Percentiles rank a stretch among this genome's conserved stretches.
These are phyloP conservation scores for Ophion ventricosus DNA, from an alignment of 2,888 invertebrate species.

Conservation along the genomic window DNA sequence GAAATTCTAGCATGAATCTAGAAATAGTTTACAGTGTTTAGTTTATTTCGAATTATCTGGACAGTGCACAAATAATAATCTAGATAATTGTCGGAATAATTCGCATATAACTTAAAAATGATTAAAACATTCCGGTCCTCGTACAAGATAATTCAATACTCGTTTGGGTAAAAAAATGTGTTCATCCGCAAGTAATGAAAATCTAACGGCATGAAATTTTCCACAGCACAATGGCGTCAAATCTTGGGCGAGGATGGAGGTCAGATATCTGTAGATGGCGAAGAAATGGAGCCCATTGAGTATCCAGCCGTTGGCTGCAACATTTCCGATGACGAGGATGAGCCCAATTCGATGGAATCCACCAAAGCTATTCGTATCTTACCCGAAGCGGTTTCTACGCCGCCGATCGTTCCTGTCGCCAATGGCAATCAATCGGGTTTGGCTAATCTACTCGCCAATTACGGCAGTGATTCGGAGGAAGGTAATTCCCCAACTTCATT, in stretches of 20 bases:
- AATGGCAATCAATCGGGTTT: constrained; percentile 36
- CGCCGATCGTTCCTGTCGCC: background rate
- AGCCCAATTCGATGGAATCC: constrained; percentile 72
- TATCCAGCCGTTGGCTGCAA: constrained; percentile 25
- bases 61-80: too few species aligned
- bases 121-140: too few species aligned
- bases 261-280: background rate
- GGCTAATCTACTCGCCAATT: constrained; percentile 77
- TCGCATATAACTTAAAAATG: too few species aligned
- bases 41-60: too few species aligned
- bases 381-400: background rate
- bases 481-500: constrained; percentile 68
- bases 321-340: constrained; percentile 83
- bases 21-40: too few species aligned
- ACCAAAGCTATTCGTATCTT: background rate
- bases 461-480: constrained; percentile 76
- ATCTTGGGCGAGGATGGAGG: constrained; percentile 1
- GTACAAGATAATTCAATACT: too few species aligned
- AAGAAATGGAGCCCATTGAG: constrained; percentile 14
- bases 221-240: constrained; percentile 36
- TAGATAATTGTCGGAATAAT: too few species aligned
- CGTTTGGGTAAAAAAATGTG: background rate
- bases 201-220: constrained; percentile 24
- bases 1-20: too few species aligned
- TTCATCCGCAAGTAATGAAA: background rate